Evolutionary conservation across 30 jellyfish, hydroid and myxozoan species (phyloP).

Genomic region (Cassiopea andromeda): DNA sequence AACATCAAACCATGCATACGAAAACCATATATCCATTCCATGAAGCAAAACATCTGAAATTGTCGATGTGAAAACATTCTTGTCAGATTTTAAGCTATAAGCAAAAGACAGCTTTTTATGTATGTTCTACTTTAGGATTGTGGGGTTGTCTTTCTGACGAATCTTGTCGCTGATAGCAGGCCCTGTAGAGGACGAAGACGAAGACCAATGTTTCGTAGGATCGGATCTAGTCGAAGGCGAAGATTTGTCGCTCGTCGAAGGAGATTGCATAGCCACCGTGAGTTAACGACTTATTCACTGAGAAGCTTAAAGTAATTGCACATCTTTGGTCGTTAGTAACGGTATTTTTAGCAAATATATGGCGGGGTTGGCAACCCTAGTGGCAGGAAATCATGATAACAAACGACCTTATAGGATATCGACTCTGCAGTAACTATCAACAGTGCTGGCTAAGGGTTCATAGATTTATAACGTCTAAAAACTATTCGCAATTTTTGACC

Average conservation of each 20-base stretch:
- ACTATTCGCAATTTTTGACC: too few species aligned
- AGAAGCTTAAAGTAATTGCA: background rate
- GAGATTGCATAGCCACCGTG: background rate
- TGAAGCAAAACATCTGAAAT: background rate
- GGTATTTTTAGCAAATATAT: background rate
- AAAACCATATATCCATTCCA: background rate
- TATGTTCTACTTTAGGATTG: slow-evolving; percentile 2
- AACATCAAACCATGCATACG: background rate
- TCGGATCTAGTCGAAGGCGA: slow-evolving; percentile 9
- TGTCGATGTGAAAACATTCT: background rate
- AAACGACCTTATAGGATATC: too few species aligned
- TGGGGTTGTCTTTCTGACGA: slow-evolving; percentile 23
- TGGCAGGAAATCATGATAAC: too few species aligned
- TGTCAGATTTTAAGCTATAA: background rate
- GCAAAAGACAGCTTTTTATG: background rate
- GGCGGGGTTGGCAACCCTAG: too few species aligned
- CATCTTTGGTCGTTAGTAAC: background rate
- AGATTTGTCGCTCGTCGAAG: background rate
- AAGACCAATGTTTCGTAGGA: background rate
- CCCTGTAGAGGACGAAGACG: slow-evolving; percentile 2
- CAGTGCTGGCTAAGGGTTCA: too few species aligned
- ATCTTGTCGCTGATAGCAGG: slow-evolving; percentile 15
- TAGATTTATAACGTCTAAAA: too few species aligned
- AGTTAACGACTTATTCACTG: background rate
- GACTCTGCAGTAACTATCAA: too few species aligned